Evolutionary conservation across 2,797 vertebrate genomes (phyloP).

Genomic region (Enteromius afrohamiltoni): DNA sequence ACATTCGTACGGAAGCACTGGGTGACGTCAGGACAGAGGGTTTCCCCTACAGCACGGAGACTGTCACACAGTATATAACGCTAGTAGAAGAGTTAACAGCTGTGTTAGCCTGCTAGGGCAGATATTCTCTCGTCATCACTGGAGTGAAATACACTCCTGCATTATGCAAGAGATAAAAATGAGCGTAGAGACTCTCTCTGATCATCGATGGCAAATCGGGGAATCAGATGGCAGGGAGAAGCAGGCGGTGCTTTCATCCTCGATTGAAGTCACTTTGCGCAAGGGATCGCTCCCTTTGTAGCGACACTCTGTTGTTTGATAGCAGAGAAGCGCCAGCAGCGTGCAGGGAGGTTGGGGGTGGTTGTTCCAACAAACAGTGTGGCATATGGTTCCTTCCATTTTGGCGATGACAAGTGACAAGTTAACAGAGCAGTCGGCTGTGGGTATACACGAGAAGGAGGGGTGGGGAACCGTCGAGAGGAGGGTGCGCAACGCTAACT

Average conservation of each 20-base stretch:
- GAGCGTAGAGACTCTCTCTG: slow-evolving; percentile 67
- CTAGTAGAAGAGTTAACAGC: slow-evolving; percentile 70
- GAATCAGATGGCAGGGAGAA: slow-evolving; percentile 59
- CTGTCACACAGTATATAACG: slow-evolving; percentile 39
- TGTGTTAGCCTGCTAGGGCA: slow-evolving; percentile 68
- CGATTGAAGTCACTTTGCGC: slow-evolving; percentile 68
- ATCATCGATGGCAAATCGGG: slow-evolving; percentile 68
- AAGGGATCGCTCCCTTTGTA: slow-evolving; percentile 70
- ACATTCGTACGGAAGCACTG: neutral
- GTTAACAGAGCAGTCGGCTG: slow-evolving; percentile 80
- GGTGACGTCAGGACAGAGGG: slow-evolving; percentile 28
- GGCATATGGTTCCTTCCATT: slow-evolving; percentile 87
- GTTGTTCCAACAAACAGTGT: slow-evolving; percentile 77
- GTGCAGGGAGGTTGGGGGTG: slow-evolving; percentile 58
- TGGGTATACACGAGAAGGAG: slow-evolving; percentile 60
- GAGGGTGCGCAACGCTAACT: slow-evolving; percentile 81
- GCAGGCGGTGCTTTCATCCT: slow-evolving; percentile 72
- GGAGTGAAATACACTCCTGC: slow-evolving; percentile 62
- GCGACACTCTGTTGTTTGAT: slow-evolving; percentile 48
- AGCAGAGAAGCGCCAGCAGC: slow-evolving; percentile 57
- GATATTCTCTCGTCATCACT: slow-evolving; percentile 62
- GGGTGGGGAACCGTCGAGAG: slow-evolving; percentile 66
- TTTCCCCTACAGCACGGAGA: slow-evolving; percentile 25
- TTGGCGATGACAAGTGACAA: slow-evolving; percentile 87
- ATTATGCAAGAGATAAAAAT: slow-evolving; percentile 65